Evolutionary conservation across 2,113 vertebrate genomes (phyloP).

Genomic region (Nothoprocta pentlandii): DNA sequence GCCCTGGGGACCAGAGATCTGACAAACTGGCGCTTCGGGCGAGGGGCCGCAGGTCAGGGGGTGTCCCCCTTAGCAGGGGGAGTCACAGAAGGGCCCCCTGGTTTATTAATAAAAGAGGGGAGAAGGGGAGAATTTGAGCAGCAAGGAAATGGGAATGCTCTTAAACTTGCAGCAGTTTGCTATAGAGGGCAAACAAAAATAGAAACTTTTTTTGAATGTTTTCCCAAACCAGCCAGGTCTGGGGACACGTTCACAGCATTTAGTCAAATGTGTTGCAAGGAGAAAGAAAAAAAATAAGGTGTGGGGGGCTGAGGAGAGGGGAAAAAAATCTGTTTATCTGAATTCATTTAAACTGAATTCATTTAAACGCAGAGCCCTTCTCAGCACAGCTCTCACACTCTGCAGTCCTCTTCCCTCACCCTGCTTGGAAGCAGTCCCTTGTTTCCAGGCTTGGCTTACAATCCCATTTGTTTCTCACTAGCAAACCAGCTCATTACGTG

Average conservation of each 20-base stretch:
- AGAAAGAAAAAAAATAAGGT: background rate
- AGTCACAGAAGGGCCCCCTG: background rate
- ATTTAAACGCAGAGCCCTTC: conserved; percentile 9
- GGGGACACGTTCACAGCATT: background rate
- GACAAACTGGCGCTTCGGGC: background rate
- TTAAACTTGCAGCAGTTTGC: background rate
- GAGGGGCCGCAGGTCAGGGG: conserved; percentile 30
- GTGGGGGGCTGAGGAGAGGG: too few relatives aligned
- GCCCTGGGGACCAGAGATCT: conserved; percentile 59
- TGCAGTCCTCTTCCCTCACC: background rate
- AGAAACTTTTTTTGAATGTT: background rate
- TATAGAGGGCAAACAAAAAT: background rate
- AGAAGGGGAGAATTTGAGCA: background rate
- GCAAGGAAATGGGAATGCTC: background rate
- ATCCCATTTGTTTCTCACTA: conserved; percentile 55
- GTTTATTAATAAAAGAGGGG: background rate
- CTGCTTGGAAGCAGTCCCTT: conserved; percentile 9
- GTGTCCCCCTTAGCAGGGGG: background rate
- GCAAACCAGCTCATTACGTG: conserved; percentile 42
- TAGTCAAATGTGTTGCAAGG: background rate
- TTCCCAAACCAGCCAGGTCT: background rate
- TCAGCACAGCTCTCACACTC: background rate
- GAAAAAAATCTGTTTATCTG: background rate
- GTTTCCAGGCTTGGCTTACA: conserved; percentile 45
- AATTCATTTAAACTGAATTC: background rate